Evolutionary conservation across 2,113 vertebrate species (phyloP), one percentile per base, ranked within the genome.

Genomic region (Serilophus lunatus): DNA sequence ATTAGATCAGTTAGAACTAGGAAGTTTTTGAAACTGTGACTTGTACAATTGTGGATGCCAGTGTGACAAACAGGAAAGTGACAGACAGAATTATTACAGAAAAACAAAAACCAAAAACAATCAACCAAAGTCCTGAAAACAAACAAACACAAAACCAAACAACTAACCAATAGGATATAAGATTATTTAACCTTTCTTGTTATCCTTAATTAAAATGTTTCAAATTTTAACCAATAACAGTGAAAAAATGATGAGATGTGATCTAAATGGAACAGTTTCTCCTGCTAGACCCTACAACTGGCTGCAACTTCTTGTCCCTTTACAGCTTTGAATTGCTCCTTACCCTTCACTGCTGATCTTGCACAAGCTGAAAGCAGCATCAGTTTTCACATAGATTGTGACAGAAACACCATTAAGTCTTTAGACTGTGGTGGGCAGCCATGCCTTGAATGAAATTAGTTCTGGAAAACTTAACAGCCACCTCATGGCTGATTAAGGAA

Each of bases 401-500:
- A 85, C 53, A 92, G 61, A 86, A 91, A 53, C 11, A 45, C 36
- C n/a, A 50, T 49, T 68, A 85, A 61, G 35, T 70, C 50, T 33
- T 72, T 57, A 65, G 28, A 42, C 54, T 61, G 13, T 85, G 70
- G 85, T 87, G 38, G 33, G 23, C 53, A 68, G n/a, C n/a, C 2
- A 0, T 96, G 89, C 49, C 49, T 91, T 76, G 93, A 94, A 86
- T 90, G 65, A 90, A 92, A 72, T 89, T 69, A 47, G 50, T 76
- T 90, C 56, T 47, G 59, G 91, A 65, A 94, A 92, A 79, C 42
- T 82, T 78, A 93, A 69, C 70, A 91, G 84, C 81, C 77, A 92
- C 74, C 77, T 87, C 63, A 94, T 80, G 87, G 90, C 63, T 92
- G 94, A 50, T 87, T 79, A 82, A 89, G 75, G 78, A 91, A 69